phyloP scores from a whole-genome alignment of 2,888 invertebrate species.

The Yponomeuta evonymella region DNA sequence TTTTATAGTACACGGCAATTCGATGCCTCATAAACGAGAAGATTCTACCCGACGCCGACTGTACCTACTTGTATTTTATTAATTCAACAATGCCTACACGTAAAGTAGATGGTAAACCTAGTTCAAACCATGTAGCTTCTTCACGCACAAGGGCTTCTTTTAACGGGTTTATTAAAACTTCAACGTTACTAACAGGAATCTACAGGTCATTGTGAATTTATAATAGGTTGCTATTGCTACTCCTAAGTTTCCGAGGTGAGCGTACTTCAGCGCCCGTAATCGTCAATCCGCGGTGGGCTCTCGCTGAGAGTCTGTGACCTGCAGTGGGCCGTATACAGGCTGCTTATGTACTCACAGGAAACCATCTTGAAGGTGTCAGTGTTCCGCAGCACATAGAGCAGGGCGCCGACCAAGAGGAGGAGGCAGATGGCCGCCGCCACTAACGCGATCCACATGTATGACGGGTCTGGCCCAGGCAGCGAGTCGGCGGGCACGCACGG shows the following conservation, averaged over 20 bases:
- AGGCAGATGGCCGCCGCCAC: constrained; percentile 33
- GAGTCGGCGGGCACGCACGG: constrained; percentile 36
- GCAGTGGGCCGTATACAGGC: not conserved
- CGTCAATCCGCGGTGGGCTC: too few species aligned
- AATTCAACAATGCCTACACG: not conserved
- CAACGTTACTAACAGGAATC: too few species aligned
- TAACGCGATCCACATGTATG: constrained; percentile 40
- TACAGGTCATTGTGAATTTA: too few species aligned
- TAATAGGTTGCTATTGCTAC: too few species aligned
- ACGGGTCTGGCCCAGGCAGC: constrained; percentile 23
- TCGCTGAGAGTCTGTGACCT: not conserved
- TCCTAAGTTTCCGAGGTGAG: too few species aligned
- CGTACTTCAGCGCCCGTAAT: too few species aligned
- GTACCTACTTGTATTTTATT: not conserved
- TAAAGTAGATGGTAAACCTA: not conserved
- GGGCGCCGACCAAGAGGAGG: constrained; percentile 28
- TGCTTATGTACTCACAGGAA: constrained; percentile 35
- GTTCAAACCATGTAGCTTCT: too few species aligned
- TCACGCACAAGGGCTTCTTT: too few species aligned
- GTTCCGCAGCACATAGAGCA: constrained; percentile 38
- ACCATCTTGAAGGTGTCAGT: constrained; percentile 40
- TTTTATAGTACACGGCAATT: too few species aligned
- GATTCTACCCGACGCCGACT: too few species aligned
- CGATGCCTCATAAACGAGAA: too few species aligned
- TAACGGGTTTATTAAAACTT: too few species aligned